Base-by-base conservation (phyloP, 2,888 invertebrate genomes). In the Mythimna pallens region DNA sequence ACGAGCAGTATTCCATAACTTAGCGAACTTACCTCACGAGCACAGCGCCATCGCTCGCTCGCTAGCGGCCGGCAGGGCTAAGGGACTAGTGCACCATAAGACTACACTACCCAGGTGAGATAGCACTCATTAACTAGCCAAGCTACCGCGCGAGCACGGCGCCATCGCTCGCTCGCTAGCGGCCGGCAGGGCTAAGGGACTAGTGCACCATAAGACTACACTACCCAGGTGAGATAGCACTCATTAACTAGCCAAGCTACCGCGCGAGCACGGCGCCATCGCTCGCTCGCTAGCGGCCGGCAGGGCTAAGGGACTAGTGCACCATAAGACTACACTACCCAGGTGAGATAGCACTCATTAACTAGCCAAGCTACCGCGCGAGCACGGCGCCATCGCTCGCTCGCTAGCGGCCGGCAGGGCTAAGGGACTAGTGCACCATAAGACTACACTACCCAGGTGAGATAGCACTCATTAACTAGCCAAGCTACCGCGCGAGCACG, bases 21-120 rank as follows among this genome's bases (percentile, higher is more conserved):
- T 99, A 88, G 99, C 99, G n/a, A 99, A 99, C 96, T 95, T 99
- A 84, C 99, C 99, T 10, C 98, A 98, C 76, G 99, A 99, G 93
- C 98, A 98, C 93, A 97, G 97, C 40, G 98, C 99, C 80, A 99
- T 99, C 89, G 97, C 98, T 54, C 98, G 98, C 90, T 98, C 98
- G 1, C 94, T 98, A 58, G 91, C 91, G 47, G 90, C 90, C 59
- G 88, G 83, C 34, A 78, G 81, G 55, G 86, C 86, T n/a, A 83
- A 80, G 59, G 76, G 86, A 17, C 88, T 88, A 59, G 87, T 81
- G 58, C 70, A 86, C 82, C 55, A 57, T 55, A 73, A 62, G 10
- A n/a, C 58, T 25, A 50, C 76, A 6, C 71, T 85, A 59, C 76
- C 70, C 65, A 79, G 77, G 81, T 79, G 47, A 66, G 66, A 9